phyloP scores from a whole-genome alignment of 2,113 vertebrate genomes.

The Cochlearius cochlearius region DNA sequence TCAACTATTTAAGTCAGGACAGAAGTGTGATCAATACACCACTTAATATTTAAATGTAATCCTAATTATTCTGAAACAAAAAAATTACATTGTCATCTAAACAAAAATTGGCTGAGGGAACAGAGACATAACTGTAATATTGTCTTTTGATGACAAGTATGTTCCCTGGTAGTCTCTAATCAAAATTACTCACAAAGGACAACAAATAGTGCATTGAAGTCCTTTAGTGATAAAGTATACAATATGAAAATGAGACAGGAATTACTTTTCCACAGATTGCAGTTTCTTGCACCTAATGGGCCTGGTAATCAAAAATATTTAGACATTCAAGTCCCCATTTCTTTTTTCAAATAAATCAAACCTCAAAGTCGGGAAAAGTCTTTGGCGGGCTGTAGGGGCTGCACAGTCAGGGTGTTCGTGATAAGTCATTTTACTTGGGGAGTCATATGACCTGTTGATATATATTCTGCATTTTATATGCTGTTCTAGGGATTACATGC shows the following conservation, averaged over 20 bases:
- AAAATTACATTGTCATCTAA: neutral
- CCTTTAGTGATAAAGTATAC: neutral
- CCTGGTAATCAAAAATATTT: neutral
- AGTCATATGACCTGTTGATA: neutral
- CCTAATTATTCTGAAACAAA: neutral
- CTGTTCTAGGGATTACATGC: neutral
- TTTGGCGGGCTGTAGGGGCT: neutral
- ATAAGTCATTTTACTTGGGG: neutral
- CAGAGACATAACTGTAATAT: neutral
- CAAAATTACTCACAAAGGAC: neutral
- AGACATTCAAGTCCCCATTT: neutral
- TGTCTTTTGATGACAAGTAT: neutral
- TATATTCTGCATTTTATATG: neutral
- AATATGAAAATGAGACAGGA: neutral
- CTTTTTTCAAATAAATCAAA: neutral
- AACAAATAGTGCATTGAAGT: neutral
- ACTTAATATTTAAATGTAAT: neutral
- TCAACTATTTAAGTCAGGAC: neutral
- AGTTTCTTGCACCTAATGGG: neutral
- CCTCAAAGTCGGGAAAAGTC: neutral
- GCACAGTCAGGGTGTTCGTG: fast-evolving
- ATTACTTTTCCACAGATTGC: neutral
- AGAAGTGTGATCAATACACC: neutral
- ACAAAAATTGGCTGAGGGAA: neutral
- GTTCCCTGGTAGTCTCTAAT: neutral